A percentile compares a stretch with the other conserved stretches of the same genome.
Conservation (phyloP, 1,140 invertebrate genomes). For the Lutraria rhynchaena region DNA sequence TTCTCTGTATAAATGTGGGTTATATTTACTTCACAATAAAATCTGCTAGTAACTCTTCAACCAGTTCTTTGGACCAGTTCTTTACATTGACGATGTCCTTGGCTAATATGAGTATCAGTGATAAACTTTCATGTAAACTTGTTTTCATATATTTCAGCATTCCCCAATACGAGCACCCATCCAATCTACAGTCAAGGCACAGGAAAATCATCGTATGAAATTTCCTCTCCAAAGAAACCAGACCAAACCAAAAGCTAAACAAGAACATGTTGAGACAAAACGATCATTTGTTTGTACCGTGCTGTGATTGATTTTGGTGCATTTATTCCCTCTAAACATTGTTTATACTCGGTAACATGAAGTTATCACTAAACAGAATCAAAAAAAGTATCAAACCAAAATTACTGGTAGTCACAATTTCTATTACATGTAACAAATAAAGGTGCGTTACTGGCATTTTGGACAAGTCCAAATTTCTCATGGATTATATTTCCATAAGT, state of each 20-base stretch:
- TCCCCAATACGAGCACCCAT: constrained; percentile 48
- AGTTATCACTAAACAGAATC: too few relatives aligned
- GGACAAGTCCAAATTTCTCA: too few relatives aligned
- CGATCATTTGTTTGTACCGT: constrained; percentile 13
- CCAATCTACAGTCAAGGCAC: constrained; percentile 44
- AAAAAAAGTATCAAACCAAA: too few relatives aligned
- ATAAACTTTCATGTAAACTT: too few relatives aligned
- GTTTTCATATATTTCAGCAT: constrained; percentile 20
- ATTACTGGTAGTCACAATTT: too few relatives aligned
- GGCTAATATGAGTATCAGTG: neutral
- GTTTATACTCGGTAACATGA: too few relatives aligned
- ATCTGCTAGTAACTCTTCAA: neutral
- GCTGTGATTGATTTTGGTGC: neutral
- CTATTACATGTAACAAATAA: too few relatives aligned
- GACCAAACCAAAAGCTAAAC: constrained; percentile 28
- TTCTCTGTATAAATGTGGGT: neutral
- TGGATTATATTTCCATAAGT: too few relatives aligned
- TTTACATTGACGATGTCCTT: neutral
- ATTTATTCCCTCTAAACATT: too few relatives aligned
- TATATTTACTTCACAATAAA: neutral
- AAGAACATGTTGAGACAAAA: constrained; percentile 1
- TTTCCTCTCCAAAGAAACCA: constrained; percentile 1
- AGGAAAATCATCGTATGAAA: constrained; percentile 43
- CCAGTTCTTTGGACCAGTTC: neutral
- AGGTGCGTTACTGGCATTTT: too few relatives aligned